These are phyloP conservation scores for Megaptera novaeangliae DNA, from an alignment of 2,113 vertebrate genomes.

Conservation along the genomic window DNA sequence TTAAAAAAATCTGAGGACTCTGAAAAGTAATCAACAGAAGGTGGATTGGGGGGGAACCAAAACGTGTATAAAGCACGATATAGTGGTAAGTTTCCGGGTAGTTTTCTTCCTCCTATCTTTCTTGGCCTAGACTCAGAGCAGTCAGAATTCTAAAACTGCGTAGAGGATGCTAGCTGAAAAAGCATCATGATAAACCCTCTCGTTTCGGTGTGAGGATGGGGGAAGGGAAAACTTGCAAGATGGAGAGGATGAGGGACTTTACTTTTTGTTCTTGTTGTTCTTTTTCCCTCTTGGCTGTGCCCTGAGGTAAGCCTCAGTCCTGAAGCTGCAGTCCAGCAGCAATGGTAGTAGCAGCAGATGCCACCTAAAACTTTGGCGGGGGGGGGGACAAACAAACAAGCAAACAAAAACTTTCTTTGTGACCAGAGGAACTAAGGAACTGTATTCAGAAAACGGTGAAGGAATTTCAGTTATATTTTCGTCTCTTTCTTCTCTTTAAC, in stretches of 20 bases:
- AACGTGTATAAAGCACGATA: background rate
- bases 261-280: background rate
- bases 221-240: background rate
- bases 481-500: background rate
- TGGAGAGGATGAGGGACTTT: rapidly evolving
- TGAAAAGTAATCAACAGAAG: background rate
- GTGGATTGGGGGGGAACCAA: background rate
- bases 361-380: background rate
- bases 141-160: background rate
- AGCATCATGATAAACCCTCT: background rate
- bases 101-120: background rate
- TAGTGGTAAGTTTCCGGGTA: background rate
- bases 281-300: background rate
- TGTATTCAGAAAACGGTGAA: background rate
- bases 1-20: background rate
- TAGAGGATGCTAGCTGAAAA: background rate
- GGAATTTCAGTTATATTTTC: background rate
- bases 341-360: rapidly evolving
- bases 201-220: background rate
- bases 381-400: no score
- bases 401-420: background rate
- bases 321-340: background rate
- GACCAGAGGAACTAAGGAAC: background rate
- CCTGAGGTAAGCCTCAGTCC: rapidly evolving
- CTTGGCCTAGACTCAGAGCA: background rate